These are phyloP conservation scores for Diploscapter pachys DNA, from an alignment of 1,140 invertebrate genomes.

Conservation along the genomic window DNA sequence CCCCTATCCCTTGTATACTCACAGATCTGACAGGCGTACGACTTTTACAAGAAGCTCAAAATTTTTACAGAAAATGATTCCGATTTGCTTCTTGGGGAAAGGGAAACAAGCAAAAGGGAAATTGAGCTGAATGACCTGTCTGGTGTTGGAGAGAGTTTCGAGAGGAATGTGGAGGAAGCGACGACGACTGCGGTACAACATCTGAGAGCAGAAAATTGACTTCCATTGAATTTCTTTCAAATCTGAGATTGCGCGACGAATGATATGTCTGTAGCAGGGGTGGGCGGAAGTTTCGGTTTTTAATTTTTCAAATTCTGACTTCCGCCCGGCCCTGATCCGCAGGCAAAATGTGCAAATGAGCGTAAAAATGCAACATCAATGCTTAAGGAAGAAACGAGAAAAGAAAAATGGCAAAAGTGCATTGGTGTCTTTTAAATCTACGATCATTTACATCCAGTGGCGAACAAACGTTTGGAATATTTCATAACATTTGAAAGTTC, in stretches of 20 bases:
- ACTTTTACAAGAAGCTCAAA: no score
- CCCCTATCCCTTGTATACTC: no score
- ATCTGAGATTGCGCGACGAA: not conserved
- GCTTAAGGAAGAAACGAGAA: no score
- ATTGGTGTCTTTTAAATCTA: no score
- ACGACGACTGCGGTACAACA: constrained; percentile 34
- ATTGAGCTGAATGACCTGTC: constrained; percentile 25
- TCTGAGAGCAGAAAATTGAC: constrained; percentile 8
- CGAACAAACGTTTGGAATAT: no score
- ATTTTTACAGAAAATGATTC: no score
- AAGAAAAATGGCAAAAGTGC: no score
- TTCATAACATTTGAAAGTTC: no score
- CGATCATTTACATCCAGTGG: no score
- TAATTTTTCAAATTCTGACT: not conserved
- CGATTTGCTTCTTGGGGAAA: not conserved
- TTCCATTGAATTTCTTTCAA: not conserved
- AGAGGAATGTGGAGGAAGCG: constrained; percentile 30
- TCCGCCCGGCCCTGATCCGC: not conserved
- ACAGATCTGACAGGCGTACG: no score
- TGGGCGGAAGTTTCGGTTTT: constrained; percentile 3
- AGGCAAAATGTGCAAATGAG: no score
- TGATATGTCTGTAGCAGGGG: not conserved
- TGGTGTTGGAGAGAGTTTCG: constrained; percentile 26
- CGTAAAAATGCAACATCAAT: no score
- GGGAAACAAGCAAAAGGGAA: not conserved